A percentile compares a stretch with the other conserved stretches of the same genome.
Evolutionary conservation across 2,888 invertebrate genomes (phyloP).

Genomic region (Parnassius smintheus): DNA sequence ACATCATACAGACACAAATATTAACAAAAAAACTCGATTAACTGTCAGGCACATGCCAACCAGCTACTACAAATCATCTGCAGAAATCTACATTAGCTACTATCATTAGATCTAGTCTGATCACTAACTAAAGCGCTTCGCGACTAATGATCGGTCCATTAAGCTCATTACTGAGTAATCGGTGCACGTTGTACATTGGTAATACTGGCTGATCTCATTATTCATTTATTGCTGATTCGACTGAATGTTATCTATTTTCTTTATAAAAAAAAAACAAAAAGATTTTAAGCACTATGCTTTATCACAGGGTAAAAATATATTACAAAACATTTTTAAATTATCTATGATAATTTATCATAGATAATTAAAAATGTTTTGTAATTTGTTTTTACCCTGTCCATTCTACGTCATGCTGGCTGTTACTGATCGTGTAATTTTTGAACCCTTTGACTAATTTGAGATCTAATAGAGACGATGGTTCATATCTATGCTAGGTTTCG

Average conservation of each 20-base stretch:
- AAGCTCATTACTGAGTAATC: slow-evolving; percentile 23
- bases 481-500: too few relatives aligned
- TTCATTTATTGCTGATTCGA: slow-evolving; percentile 15
- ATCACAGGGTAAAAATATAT: too few relatives aligned
- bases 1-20: slow-evolving; percentile 6
- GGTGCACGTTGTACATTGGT: slow-evolving; percentile 16
- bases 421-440: too few relatives aligned
- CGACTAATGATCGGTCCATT: slow-evolving; percentile 17
- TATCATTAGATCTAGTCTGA: slow-evolving; percentile 26
- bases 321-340: too few relatives aligned
- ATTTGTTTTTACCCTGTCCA: too few relatives aligned
- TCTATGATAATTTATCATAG: too few relatives aligned
- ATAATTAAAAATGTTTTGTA: too few relatives aligned
- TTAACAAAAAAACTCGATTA: slow-evolving; percentile 13
- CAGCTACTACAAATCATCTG: slow-evolving; percentile 24
- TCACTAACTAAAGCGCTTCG: slow-evolving; percentile 26
- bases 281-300: too few relatives aligned
- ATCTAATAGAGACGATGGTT: too few relatives aligned
- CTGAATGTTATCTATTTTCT: not conserved
- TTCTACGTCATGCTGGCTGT: too few relatives aligned
- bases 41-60: slow-evolving; percentile 17
- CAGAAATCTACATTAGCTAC: slow-evolving; percentile 14
- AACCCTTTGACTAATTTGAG: too few relatives aligned
- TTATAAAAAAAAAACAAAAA: not conserved
- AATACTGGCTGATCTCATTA: slow-evolving; percentile 10